phyloP scores from a whole-genome alignment of 2,888 invertebrate genomes.

The Drosophila subsilvestris region DNA sequence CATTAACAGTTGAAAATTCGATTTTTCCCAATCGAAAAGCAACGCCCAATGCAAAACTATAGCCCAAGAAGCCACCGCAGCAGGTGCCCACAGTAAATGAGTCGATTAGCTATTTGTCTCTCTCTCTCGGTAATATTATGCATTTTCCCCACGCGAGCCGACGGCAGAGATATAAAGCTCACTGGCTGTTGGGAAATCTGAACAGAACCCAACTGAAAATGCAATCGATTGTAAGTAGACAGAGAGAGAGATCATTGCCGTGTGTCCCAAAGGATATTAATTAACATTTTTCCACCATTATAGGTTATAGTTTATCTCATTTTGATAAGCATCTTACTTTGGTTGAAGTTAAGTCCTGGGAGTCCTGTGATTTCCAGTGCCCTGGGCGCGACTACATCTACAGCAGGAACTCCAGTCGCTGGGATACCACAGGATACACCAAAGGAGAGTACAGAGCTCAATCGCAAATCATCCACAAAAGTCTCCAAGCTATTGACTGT shows the following conservation, averaged over 20 bases:
- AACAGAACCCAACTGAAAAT: conserved; percentile 54
- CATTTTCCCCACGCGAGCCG: conserved; percentile 39
- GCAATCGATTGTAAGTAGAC: conserved; percentile 58
- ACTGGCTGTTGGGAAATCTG: conserved; percentile 7
- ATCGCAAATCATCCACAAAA: neutral
- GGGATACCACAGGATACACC: neutral
- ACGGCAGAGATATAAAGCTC: conserved; percentile 53
- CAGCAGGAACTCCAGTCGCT: neutral
- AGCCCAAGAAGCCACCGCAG: conserved; percentile 3
- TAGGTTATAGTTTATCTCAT: conserved; percentile 24
- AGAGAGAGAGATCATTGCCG: neutral
- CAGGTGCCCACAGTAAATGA: conserved; percentile 3
- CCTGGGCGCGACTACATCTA: conserved; percentile 1
- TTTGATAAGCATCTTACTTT: conserved; percentile 17
- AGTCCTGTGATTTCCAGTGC: neutral
- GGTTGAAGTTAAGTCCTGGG: conserved; percentile 19
- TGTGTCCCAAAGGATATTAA: conserved; percentile 9
- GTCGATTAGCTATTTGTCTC: conserved; percentile 9
- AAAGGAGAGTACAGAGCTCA: too few species aligned
- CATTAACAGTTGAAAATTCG: conserved; percentile 5
- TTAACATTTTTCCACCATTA: neutral
- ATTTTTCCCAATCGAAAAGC: conserved; percentile 26
- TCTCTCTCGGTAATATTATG: conserved; percentile 52
- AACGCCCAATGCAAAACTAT: conserved; percentile 30
- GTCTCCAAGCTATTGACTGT: conserved; percentile 8